Percentiles rank a stretch among this genome's conserved stretches.
Conservation (phyloP, 2,888 invertebrate species). For the Acrocyrtus sp. region DNA sequence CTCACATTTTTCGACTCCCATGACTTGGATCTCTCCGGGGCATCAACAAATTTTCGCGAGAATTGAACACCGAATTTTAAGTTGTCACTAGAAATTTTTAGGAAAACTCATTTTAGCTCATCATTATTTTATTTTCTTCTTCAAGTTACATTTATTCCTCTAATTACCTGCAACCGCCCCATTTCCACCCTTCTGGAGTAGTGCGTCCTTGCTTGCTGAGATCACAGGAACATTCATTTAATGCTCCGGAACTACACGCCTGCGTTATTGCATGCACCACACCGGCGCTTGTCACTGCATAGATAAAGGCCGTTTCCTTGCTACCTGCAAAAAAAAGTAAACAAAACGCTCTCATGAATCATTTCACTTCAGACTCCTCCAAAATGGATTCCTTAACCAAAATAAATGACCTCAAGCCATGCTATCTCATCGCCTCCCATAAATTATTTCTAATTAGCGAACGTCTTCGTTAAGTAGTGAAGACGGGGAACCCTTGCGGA, state of each 20-base stretch:
- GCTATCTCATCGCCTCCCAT: no score
- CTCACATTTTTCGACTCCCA: conserved; percentile 67
- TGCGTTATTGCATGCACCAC: conserved; percentile 71
- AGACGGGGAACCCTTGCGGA: no score
- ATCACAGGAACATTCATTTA: conserved; percentile 72
- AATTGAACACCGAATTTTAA: conserved; percentile 70
- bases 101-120: no score
- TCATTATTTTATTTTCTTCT: no score
- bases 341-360: no score
- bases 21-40: conserved; percentile 68
- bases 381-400: no score
- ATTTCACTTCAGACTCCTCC: no score
- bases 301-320: conserved; percentile 71
- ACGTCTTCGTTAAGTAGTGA: no score
- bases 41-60: conserved; percentile 71
- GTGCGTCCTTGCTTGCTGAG: conserved; percentile 66
- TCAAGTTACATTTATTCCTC: neutral
- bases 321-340: conserved; percentile 70
- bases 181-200: conserved; percentile 70
- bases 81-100: conserved; percentile 68
- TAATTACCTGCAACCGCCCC: conserved; percentile 71
- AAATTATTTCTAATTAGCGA: no score
- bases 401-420: no score
- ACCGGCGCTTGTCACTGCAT: conserved; percentile 71
- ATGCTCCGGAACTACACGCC: conserved; percentile 71